These are phyloP conservation scores for Lamellibrachia columna DNA, from an alignment of 2,888 invertebrate genomes.

Conservation along the genomic window DNA sequence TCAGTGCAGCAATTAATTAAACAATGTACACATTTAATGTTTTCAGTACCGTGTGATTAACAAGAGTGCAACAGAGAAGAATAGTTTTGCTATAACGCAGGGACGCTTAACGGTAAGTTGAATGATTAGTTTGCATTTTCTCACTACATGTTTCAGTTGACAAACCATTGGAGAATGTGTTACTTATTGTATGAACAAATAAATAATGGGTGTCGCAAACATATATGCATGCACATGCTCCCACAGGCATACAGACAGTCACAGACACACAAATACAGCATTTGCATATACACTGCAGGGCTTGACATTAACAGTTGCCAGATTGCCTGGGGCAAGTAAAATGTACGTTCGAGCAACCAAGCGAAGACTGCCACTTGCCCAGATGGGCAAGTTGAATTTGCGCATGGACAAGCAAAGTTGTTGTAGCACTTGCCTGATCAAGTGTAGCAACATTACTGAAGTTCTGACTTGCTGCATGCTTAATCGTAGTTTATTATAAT, in stretches of 20 bases:
- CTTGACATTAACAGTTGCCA: too few relatives aligned
- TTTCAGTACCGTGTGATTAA: neutral
- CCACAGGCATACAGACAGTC: neutral
- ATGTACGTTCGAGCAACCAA: too few relatives aligned
- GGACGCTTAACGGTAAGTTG: constrained; percentile 3
- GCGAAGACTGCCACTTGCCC: too few relatives aligned
- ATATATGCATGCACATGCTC: neutral
- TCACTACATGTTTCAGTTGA: neutral
- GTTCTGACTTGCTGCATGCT: too few relatives aligned
- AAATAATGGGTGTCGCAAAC: too few relatives aligned
- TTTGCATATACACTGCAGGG: neutral
- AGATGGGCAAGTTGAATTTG: too few relatives aligned
- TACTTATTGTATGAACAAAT: too few relatives aligned
- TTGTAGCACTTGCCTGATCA: too few relatives aligned
- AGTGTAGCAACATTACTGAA: too few relatives aligned
- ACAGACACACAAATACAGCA: neutral
- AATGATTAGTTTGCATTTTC: neutral
- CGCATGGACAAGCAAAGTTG: too few relatives aligned
- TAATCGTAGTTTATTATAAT: too few relatives aligned
- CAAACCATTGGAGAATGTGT: neutral
- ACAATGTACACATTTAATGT: neutral
- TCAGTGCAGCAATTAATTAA: neutral
- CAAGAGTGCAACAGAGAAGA: neutral
- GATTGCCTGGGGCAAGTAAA: too few relatives aligned
- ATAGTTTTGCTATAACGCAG: neutral